A percentile compares a stretch with the other conserved stretches of the same genome.
Conservation (phyloP, 2,888 invertebrate species). For the Cantharis rufa region DNA sequence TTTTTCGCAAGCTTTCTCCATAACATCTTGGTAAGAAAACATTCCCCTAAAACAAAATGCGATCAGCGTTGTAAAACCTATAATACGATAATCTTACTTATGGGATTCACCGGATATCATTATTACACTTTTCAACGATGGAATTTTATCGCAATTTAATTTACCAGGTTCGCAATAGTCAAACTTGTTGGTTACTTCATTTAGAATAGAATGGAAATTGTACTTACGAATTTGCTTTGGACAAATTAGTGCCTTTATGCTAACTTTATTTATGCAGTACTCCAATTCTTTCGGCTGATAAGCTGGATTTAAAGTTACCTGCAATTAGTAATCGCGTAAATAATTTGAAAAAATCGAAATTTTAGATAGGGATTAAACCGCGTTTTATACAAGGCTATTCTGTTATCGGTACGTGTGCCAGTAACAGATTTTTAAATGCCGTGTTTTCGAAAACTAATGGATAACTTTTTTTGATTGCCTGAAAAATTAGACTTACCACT, state of each 20-base stretch:
- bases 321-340: slow-evolving; percentile 26
- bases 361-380: no score
- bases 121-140: slow-evolving; percentile 62
- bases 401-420: no score
- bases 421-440: no score
- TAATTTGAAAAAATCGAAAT: background rate
- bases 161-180: slow-evolving; percentile 55
- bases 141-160: slow-evolving; percentile 57
- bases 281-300: slow-evolving; percentile 72
- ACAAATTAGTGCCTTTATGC: slow-evolving; percentile 68
- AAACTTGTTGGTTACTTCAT: slow-evolving; percentile 64
- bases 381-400: no score
- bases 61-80: no score
- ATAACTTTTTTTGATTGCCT: no score
- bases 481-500: slow-evolving; percentile 58
- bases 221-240: slow-evolving; percentile 66
- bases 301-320: slow-evolving; percentile 79
- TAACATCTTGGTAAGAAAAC: slow-evolving; percentile 53
- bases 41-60: slow-evolving; percentile 52
- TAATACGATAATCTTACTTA: slow-evolving; percentile 61
- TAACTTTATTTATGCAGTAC: slow-evolving; percentile 74
- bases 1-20: slow-evolving; percentile 44
- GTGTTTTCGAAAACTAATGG: no score
- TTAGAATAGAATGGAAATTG: slow-evolving; percentile 69
- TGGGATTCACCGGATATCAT: slow-evolving; percentile 59